Conservation (phyloP, 2,888 invertebrate species). For the Temnothorax rugatulus region DNA sequence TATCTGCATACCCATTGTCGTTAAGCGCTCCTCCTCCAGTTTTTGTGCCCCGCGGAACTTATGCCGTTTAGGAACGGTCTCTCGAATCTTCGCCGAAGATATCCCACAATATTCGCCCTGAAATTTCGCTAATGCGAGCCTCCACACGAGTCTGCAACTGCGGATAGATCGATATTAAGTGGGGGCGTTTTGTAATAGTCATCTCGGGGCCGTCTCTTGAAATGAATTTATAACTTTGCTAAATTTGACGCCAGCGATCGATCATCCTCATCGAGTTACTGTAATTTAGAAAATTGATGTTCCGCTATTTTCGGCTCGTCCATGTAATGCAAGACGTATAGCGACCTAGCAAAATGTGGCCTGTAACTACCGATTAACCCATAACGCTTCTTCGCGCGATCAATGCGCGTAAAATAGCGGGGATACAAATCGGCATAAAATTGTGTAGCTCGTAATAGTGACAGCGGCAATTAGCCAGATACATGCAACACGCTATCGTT, state of each 20-base stretch:
- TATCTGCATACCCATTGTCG: conserved; percentile 64
- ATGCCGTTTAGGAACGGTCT: conserved; percentile 43
- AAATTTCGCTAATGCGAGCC: conserved; percentile 22
- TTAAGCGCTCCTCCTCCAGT: conserved; percentile 52
- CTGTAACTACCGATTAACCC: conserved; percentile 19
- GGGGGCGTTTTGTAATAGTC: conserved; percentile 44
- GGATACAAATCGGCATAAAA: conserved; percentile 22
- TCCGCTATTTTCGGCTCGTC: conserved; percentile 23
- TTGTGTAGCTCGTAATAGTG: conserved; percentile 25
- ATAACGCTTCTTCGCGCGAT: conserved; percentile 1
- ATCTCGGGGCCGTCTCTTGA: conserved; percentile 26
- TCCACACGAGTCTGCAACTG: not conserved
- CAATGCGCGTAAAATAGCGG: not conserved
- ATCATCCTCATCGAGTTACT: conserved; percentile 34
- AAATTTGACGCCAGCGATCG: conserved; percentile 39
- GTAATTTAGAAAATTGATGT: conserved; percentile 39
- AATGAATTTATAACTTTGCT: conserved; percentile 47
- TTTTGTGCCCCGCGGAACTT: conserved; percentile 47
- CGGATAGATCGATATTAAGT: conserved; percentile 47
- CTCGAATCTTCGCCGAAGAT: conserved; percentile 31
- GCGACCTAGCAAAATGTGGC: conserved; percentile 14
- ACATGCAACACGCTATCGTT: conserved; percentile 62
- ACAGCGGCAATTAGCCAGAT: not conserved
- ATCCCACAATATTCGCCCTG: conserved; percentile 42
- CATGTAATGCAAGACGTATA: not conserved